Percentiles rank a stretch among this genome's conserved stretches.
These are phyloP conservation scores for Salminus brasiliensis DNA, from an alignment of 2,113 vertebrate genomes.

Conservation along the genomic window DNA sequence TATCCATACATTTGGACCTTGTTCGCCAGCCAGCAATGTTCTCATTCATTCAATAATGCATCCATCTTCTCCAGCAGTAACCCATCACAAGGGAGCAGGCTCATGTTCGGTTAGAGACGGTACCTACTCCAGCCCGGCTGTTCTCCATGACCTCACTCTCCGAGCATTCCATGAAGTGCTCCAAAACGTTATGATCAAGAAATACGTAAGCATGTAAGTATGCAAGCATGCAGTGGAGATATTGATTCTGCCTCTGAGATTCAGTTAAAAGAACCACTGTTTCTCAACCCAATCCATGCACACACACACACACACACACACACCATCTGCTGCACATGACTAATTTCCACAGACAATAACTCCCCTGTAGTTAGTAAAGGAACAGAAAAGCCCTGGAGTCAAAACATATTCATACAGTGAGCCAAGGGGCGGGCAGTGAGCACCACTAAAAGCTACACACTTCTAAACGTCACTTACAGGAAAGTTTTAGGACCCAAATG, in stretches of 20 bases:
- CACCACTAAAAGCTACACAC: too few species aligned
- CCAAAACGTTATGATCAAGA: background rate
- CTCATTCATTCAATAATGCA: background rate
- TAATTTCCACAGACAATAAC: too few species aligned
- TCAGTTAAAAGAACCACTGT: too few species aligned
- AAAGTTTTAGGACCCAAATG: too few species aligned
- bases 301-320: too few species aligned
- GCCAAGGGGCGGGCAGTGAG: too few species aligned
- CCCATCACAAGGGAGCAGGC: background rate
- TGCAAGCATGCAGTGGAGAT: background rate
- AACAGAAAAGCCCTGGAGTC: too few species aligned
- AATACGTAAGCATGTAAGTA: background rate
- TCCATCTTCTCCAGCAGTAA: conserved; percentile 10
- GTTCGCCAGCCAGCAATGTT: conserved; percentile 15
- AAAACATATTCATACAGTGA: too few species aligned
- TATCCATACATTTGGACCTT: conserved; percentile 15
- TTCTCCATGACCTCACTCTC: background rate
- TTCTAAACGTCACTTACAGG: too few species aligned
- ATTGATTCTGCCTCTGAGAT: background rate
- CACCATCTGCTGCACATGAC: too few species aligned
- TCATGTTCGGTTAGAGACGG: background rate
- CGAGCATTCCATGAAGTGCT: background rate
- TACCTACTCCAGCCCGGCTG: background rate
- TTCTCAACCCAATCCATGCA: too few species aligned
- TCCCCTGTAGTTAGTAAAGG: too few species aligned